A percentile compares a stretch with the other conserved stretches of the same genome.
These are phyloP conservation scores for Gobio gobio DNA, from an alignment of 2,113 vertebrate genomes.

Conservation along the genomic window DNA sequence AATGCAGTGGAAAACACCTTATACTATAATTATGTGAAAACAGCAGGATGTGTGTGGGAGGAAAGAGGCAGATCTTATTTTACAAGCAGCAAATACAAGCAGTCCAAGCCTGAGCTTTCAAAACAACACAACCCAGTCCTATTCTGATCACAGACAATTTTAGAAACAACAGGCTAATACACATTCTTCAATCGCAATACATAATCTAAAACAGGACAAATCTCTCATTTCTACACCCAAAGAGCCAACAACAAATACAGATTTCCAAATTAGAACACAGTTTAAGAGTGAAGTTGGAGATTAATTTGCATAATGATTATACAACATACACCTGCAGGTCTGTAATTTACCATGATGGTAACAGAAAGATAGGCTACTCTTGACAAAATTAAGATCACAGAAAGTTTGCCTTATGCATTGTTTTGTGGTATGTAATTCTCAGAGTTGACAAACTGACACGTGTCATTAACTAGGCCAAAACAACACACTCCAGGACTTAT, in stretches of 20 bases:
- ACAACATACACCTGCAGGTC: background rate
- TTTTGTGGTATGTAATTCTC: background rate
- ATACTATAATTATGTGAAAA: conserved; percentile 14
- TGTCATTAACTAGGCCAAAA: background rate
- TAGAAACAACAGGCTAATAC: background rate
- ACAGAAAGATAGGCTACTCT: background rate
- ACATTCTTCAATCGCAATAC: background rate
- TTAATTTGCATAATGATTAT: background rate
- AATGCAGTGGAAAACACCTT: background rate
- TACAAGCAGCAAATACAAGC: background rate
- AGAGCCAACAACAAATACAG: background rate
- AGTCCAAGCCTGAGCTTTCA: background rate
- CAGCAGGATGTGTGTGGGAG: conserved; percentile 1
- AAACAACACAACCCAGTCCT: background rate
- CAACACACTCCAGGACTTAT: background rate
- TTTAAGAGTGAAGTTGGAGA: background rate
- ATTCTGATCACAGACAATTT: background rate
- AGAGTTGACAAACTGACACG: background rate
- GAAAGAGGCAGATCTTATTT: background rate
- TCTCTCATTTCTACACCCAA: background rate
- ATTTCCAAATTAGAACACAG: background rate
- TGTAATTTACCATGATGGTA: background rate
- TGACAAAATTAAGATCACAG: background rate
- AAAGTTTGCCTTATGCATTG: background rate
- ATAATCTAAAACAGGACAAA: background rate